Percentiles rank a stretch among this genome's conserved stretches.
These are phyloP conservation scores for Monopterus albus DNA, from an alignment of 2,113 vertebrate genomes.

Conservation along the genomic window DNA sequence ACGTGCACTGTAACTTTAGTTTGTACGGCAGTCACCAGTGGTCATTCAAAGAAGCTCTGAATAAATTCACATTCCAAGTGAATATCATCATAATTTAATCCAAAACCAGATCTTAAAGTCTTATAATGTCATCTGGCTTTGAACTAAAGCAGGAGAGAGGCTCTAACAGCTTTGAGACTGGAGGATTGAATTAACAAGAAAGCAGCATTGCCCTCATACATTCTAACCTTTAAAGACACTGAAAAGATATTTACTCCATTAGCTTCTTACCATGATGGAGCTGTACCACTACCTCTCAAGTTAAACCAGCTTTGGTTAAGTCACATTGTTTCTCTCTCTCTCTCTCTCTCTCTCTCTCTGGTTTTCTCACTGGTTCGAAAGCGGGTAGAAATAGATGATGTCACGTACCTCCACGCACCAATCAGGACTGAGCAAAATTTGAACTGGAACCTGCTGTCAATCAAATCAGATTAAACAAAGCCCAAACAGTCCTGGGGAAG, in stretches of 20 bases:
- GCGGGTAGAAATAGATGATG: not conserved
- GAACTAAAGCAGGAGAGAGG: not conserved
- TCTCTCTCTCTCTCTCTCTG: too few relatives aligned
- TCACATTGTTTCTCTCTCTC: too few relatives aligned
- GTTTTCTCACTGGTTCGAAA: not conserved
- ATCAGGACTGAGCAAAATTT: too few relatives aligned
- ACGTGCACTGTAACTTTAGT: slow-evolving; percentile 10
- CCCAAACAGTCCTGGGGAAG: not conserved
- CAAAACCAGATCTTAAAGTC: slow-evolving; percentile 4
- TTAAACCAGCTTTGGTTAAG: too few relatives aligned
- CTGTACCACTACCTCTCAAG: too few relatives aligned
- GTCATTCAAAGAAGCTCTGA: not conserved
- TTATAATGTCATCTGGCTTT: slow-evolving; percentile 14
- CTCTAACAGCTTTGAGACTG: not conserved
- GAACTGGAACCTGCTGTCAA: not conserved
- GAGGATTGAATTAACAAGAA: not conserved
- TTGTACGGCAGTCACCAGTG: not conserved
- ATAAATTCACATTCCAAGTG: slow-evolving; percentile 14
- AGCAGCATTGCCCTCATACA: not conserved
- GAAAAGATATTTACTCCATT: not conserved
- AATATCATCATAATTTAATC: slow-evolving; percentile 10
- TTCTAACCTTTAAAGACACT: slow-evolving; percentile 9
- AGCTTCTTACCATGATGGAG: too few relatives aligned
- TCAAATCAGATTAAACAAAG: slow-evolving; percentile 6
- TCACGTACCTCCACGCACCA: not conserved